Percentiles rank a stretch among this genome's conserved stretches.
These are phyloP conservation scores for Aviceda subcristata DNA, from an alignment of 2,113 vertebrate genomes.

Conservation along the genomic window DNA sequence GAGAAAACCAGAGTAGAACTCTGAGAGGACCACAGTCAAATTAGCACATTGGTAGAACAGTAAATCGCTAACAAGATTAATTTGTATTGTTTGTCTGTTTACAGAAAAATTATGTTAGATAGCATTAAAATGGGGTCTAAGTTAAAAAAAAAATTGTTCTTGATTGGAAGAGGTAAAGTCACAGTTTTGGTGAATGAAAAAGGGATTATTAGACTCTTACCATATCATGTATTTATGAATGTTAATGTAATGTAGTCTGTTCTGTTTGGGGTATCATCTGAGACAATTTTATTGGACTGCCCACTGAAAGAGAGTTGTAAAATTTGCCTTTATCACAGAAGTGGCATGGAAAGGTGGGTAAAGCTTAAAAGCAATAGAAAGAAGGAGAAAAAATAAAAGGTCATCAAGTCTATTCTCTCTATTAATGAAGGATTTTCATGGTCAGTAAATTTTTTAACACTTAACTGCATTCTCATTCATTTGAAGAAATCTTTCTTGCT, in stretches of 20 bases:
- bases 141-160: background rate
- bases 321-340: background rate
- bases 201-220: background rate
- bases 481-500: background rate
- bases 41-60: background rate
- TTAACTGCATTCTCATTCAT: background rate
- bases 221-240: background rate
- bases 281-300: background rate
- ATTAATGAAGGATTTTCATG: constrained; percentile 5
- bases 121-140: background rate
- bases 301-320: constrained; percentile 1
- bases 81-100: background rate
- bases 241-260: background rate
- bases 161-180: background rate
- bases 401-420: background rate
- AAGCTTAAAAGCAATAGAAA: background rate
- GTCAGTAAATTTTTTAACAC: constrained; percentile 32
- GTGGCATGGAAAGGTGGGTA: background rate
- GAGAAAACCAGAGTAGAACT: background rate
- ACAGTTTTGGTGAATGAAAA: background rate
- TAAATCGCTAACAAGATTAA: background rate
- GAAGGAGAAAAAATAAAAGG: background rate
- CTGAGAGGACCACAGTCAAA: background rate
- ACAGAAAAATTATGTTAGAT: background rate
- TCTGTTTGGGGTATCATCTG: background rate